A percentile compares a stretch with the other conserved stretches of the same genome.
Conservation (phyloP, 2,113 vertebrate species). For the Microtus oregoni region DNA sequence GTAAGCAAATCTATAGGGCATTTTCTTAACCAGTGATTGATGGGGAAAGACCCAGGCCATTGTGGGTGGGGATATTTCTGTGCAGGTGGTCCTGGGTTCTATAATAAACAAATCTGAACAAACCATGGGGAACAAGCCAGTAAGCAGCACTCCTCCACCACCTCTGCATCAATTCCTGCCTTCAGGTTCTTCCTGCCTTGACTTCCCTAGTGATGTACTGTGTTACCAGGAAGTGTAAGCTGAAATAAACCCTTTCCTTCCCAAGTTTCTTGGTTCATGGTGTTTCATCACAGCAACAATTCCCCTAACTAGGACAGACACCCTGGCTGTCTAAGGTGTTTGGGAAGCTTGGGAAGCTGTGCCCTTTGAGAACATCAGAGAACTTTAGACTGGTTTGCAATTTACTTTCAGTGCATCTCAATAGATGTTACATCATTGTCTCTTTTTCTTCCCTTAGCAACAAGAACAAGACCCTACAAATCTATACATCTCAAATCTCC, state of each 20-base stretch:
- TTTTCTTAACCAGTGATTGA: background rate
- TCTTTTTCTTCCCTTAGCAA: constrained; percentile 89
- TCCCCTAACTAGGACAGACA: too few relatives aligned
- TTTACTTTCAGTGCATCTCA: background rate
- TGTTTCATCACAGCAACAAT: background rate
- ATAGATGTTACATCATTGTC: constrained; percentile 72
- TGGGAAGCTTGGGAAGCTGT: background rate
- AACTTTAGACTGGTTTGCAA: background rate
- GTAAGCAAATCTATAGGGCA: background rate
- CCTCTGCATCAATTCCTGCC: background rate
- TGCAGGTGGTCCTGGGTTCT: background rate
- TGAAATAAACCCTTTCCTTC: background rate
- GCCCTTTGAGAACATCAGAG: background rate
- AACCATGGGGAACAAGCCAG: background rate
- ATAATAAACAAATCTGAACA: background rate
- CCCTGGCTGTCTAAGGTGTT: background rate
- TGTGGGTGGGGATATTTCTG: background rate
- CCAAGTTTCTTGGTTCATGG: background rate
- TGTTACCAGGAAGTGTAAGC: background rate
- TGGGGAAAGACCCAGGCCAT: background rate
- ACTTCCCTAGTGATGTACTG: background rate
- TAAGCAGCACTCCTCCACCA: background rate
- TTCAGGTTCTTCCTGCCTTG: background rate
- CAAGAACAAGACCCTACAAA: constrained; percentile 99
- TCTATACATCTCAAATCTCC: constrained; percentile 98